These are phyloP conservation scores for Gymnarchus niloticus DNA, from an alignment of 2,113 vertebrate genomes.

Conservation along the genomic window DNA sequence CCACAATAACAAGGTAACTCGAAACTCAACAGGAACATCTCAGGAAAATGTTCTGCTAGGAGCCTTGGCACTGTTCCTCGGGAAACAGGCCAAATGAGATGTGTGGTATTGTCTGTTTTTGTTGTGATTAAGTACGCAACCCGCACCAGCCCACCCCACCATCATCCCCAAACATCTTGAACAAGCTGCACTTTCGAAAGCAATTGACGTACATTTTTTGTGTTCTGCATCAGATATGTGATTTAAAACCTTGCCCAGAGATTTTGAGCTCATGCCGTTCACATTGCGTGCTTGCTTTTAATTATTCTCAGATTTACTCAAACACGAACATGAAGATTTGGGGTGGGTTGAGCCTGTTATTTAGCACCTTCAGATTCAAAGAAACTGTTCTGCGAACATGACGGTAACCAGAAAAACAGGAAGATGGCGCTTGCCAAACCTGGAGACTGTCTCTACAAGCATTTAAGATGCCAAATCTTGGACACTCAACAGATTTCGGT, in stretches of 20 bases:
- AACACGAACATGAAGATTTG: neutral
- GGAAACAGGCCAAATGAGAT: neutral
- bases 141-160: neutral
- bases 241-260: neutral
- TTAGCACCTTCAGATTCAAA: neutral
- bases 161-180: too few species aligned
- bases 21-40: constrained; percentile 12
- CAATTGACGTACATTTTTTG: constrained; percentile 15
- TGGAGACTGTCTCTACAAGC: neutral
- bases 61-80: neutral
- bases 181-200: constrained; percentile 23
- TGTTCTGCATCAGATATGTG: neutral
- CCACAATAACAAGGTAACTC: constrained; percentile 34
- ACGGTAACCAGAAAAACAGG: neutral
- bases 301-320: neutral
- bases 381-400: neutral
- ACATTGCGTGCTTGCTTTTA: neutral
- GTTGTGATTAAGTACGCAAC: neutral
- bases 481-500: neutral
- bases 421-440: neutral
- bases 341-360: neutral
- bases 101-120: neutral
- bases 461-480: neutral
- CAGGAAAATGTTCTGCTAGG: neutral
- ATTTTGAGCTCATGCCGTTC: neutral